Conservation (phyloP, 2,888 invertebrate genomes). For the Diabrotica balteata region DNA sequence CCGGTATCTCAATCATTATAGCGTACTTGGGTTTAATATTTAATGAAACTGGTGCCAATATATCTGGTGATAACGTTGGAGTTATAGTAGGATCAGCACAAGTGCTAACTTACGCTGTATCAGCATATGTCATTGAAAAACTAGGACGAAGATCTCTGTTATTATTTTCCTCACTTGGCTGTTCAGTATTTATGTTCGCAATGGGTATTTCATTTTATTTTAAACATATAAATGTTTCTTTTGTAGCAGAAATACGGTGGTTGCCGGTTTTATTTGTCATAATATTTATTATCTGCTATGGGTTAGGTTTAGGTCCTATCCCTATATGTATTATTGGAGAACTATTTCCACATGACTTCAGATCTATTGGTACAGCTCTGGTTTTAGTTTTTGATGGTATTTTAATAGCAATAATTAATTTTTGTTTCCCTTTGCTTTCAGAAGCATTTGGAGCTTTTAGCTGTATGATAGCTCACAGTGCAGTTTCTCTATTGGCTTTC, state of each 20-base stretch:
- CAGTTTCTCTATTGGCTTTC: constrained; percentile 20
- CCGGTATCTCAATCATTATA: constrained; percentile 79
- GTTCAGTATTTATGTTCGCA: constrained; percentile 67
- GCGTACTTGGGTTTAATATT: constrained; percentile 78
- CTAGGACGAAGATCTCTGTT: constrained; percentile 75
- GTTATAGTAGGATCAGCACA: constrained; percentile 81
- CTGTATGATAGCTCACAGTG: constrained; percentile 35
- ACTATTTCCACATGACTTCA: constrained; percentile 78
- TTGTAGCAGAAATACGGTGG: constrained; percentile 63
- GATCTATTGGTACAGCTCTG: constrained; percentile 65
- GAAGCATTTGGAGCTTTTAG: constrained; percentile 25
- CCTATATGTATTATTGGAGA: constrained; percentile 85
- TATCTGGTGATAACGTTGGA: constrained; percentile 69
- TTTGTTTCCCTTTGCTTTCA: constrained; percentile 36
- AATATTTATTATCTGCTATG: constrained; percentile 74
- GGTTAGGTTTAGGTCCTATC: constrained; percentile 73
- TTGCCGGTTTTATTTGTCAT: constrained; percentile 74
- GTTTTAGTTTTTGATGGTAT: constrained; percentile 25
- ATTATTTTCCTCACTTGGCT: constrained; percentile 70
- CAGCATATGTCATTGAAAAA: constrained; percentile 76
- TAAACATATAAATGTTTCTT: constrained; percentile 50
- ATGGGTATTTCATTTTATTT: constrained; percentile 69
- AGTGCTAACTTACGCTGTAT: constrained; percentile 70
- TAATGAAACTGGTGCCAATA: constrained; percentile 68
- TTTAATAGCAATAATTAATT: constrained; percentile 30